Percentiles rank a stretch among this genome's conserved stretches.
phyloP scores from a whole-genome alignment of 2,113 vertebrate genomes.

The Callocephalon fimbriatum region DNA sequence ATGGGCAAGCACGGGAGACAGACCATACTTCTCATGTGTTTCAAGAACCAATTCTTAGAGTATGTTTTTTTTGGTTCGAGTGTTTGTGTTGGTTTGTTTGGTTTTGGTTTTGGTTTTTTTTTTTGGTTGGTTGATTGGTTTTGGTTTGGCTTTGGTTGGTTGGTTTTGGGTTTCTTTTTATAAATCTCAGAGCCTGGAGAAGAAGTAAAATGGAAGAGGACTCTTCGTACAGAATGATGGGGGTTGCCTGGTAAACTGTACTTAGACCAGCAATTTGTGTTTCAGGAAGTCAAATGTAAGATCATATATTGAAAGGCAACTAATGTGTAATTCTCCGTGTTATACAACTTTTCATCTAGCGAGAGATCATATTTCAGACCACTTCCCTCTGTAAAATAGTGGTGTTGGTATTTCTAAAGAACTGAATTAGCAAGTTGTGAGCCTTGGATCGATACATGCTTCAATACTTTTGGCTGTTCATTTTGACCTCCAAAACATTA shows the following conservation, averaged over 20 bases:
- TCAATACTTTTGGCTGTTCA: background rate
- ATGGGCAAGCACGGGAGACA: rapidly evolving
- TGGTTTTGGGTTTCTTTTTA: background rate
- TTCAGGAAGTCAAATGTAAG: background rate
- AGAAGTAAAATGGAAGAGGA: background rate
- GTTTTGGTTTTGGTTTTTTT: too few species aligned
- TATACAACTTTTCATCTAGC: background rate
- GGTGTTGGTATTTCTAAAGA: background rate
- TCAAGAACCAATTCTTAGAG: background rate
- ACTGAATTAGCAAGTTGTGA: background rate
- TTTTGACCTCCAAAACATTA: background rate
- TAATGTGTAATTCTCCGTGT: background rate
- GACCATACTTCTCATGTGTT: background rate
- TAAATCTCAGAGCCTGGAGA: background rate
- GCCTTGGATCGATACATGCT: background rate
- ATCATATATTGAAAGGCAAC: background rate
- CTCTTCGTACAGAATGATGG: rapidly evolving
- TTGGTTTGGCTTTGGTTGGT: background rate
- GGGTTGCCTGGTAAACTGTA: background rate
- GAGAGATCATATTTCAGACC: background rate
- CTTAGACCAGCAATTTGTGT: background rate
- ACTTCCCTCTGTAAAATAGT: background rate
- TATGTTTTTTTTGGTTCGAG: background rate
- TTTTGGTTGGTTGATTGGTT: background rate
- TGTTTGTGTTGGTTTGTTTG: background rate